Evolutionary conservation across 2,888 invertebrate species (phyloP).

Genomic region (Adelphocoris suturalis): DNA sequence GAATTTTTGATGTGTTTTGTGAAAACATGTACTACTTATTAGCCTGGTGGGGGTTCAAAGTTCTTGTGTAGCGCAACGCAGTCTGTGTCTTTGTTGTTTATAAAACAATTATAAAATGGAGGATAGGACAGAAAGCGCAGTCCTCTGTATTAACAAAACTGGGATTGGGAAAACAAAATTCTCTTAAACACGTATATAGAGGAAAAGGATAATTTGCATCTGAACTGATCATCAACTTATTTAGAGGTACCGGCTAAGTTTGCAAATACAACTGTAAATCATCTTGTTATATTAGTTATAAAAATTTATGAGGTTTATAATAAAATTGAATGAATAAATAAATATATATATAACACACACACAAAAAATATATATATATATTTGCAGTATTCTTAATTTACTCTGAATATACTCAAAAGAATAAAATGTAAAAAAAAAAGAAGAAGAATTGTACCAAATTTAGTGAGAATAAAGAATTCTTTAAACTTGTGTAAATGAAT

Average conservation of each 20-base stretch:
- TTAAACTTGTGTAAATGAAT: slow-evolving; percentile 70
- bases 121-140: background rate
- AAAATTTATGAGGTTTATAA: slow-evolving; percentile 69
- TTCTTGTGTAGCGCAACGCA: too few species aligned
- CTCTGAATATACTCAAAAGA: slow-evolving; percentile 58
- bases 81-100: too few species aligned
- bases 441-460: slow-evolving; percentile 64
- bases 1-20: too few species aligned
- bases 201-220: slow-evolving; percentile 29
- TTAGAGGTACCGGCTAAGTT: slow-evolving; percentile 62
- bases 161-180: background rate
- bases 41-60: too few species aligned
- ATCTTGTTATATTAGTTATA: slow-evolving; percentile 68
- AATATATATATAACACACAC: slow-evolving; percentile 35
- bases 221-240: slow-evolving; percentile 29
- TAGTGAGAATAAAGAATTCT: slow-evolving; percentile 66
- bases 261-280: slow-evolving; percentile 68
- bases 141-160: background rate
- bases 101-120: too few species aligned
- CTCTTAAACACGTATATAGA: background rate
- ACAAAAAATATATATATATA: slow-evolving; percentile 54
- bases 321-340: slow-evolving; percentile 48
- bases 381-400: slow-evolving; percentile 69
- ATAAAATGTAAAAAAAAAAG: slow-evolving; percentile 59
- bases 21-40: too few species aligned